These are phyloP conservation scores for Drosophila falleni DNA, from an alignment of 2,888 invertebrate genomes.

Conservation along the genomic window DNA sequence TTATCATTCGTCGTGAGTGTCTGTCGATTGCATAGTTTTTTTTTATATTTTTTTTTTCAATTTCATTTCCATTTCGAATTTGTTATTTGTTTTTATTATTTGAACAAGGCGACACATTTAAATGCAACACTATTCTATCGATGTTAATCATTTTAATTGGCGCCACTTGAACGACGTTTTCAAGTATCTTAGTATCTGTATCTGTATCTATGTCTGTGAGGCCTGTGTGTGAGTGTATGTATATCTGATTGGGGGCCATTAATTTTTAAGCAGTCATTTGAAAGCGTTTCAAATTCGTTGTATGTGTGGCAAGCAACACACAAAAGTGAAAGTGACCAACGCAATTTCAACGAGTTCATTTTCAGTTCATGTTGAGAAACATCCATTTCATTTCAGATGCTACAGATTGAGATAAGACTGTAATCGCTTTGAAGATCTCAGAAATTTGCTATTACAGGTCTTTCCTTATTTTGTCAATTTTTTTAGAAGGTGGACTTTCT, in stretches of 20 bases:
- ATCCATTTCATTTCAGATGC: constrained; percentile 3
- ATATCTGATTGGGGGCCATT: constrained; percentile 62
- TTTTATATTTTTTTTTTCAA: constrained; percentile 23
- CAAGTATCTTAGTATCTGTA: constrained; percentile 16
- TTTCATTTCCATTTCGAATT: constrained; percentile 25
- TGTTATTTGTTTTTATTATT: constrained; percentile 26
- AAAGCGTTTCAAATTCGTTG: constrained; percentile 78
- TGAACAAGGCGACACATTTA: constrained; percentile 55
- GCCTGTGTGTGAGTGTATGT: constrained; percentile 12
- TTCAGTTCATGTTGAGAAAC: not conserved
- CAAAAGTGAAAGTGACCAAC: constrained; percentile 67
- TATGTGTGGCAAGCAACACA: constrained; percentile 64
- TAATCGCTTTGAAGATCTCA: not conserved
- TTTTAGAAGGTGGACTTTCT: not conserved
- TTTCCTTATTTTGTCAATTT: not conserved
- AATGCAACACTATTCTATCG: constrained; percentile 58
- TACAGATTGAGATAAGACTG: not conserved
- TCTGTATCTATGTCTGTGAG: constrained; percentile 2
- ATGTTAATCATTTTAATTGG: constrained; percentile 80
- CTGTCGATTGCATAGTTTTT: constrained; percentile 14
- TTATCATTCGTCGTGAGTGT: constrained; percentile 54
- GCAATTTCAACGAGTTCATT: constrained; percentile 56
- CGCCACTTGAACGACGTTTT: constrained; percentile 70
- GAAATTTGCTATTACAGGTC: not conserved
- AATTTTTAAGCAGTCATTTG: constrained; percentile 70